Conservation (phyloP, 2,888 invertebrate genomes). For the Uropetala carovei region DNA sequence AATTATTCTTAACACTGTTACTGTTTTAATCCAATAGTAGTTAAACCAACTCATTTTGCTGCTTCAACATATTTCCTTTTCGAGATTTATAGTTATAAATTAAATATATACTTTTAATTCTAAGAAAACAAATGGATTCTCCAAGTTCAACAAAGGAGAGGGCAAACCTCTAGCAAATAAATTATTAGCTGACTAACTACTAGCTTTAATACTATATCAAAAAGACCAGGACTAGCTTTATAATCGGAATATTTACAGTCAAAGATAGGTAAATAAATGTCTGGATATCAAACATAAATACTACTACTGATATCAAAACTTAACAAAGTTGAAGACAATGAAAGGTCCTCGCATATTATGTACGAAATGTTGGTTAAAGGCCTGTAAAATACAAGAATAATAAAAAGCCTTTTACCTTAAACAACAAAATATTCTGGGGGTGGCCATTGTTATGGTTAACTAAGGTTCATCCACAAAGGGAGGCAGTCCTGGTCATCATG, state of each 20-base stretch:
- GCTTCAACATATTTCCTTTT: too few species aligned
- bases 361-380: conserved; percentile 36
- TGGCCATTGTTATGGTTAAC: conserved; percentile 52
- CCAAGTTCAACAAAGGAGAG: too few species aligned
- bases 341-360: not conserved
- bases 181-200: not conserved
- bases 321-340: not conserved
- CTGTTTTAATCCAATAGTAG: too few species aligned
- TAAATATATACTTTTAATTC: too few species aligned
- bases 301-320: not conserved
- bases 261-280: not conserved
- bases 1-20: too few species aligned
- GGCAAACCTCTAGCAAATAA: too few species aligned
- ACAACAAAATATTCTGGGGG: conserved; percentile 38
- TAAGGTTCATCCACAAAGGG: conserved; percentile 61
- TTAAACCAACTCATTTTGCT: too few species aligned
- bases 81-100: too few species aligned
- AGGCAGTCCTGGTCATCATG: conserved; percentile 62
- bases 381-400: conserved; percentile 24
- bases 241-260: not conserved
- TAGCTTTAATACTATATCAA: not conserved
- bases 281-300: not conserved
- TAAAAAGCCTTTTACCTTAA: conserved; percentile 53
- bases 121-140: too few species aligned
- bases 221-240: conserved; percentile 31